Evolutionary conservation across 2,797 vertebrate species (phyloP).

Genomic region (Tangara arthus): DNA sequence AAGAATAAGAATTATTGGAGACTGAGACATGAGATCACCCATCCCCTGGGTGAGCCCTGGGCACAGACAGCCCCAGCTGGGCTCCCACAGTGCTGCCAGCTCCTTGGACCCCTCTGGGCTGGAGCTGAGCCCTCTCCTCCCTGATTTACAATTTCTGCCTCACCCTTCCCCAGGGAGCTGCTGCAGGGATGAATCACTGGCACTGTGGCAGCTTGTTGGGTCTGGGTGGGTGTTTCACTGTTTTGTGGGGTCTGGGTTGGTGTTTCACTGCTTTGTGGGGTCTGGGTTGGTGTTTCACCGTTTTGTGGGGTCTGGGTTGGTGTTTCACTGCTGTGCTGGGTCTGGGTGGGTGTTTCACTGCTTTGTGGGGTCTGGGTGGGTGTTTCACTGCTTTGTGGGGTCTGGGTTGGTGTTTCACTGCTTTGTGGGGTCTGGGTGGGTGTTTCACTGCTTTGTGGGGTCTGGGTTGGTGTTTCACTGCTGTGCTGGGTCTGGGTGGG

Average conservation of each 20-base stretch:
- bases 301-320: no score
- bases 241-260: neutral
- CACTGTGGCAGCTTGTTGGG: neutral
- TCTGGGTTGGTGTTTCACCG: no score
- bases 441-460: no score
- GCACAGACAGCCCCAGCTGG: neutral
- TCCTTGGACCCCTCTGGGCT: fast-evolving
- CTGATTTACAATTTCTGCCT: neutral
- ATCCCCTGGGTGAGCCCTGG: neutral
- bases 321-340: no score
- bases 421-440: no score
- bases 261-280: neutral
- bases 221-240: neutral
- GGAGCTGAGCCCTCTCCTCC: neutral
- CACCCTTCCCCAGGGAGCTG: fast-evolving
- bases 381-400: neutral
- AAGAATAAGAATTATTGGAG: neutral
- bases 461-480: no score
- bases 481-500: neutral
- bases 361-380: neutral
- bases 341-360: no score
- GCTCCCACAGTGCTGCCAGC: neutral
- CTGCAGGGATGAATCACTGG: neutral
- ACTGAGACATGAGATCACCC: neutral
- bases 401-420: neutral